Evolutionary conservation across 2,113 vertebrate species (phyloP).

Genomic region (Piprites chloris): DNA sequence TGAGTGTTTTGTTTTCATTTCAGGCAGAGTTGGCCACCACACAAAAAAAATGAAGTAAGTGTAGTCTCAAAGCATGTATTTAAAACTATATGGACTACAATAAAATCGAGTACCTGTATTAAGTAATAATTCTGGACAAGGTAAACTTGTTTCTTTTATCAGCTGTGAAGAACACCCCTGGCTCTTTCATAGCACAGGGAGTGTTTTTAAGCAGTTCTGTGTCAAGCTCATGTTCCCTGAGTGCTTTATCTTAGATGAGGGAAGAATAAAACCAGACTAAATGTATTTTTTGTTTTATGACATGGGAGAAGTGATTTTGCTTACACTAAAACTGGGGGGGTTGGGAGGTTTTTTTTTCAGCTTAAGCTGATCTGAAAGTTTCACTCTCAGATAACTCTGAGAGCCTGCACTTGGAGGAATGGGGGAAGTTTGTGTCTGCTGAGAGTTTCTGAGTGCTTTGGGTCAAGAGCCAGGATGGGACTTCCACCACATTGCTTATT

Average conservation of each 20-base stretch:
- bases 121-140: background rate
- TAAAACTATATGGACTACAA: background rate
- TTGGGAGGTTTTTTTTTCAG: background rate
- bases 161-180: background rate
- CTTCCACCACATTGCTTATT: background rate
- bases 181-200: background rate
- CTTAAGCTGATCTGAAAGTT: background rate
- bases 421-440: background rate
- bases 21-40: slow-evolving; percentile 65
- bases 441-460: background rate
- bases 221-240: background rate
- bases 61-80: background rate
- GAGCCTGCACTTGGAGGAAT: background rate
- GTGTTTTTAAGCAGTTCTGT: background rate
- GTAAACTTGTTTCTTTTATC: background rate
- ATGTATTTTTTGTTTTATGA: background rate
- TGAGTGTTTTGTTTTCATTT: slow-evolving; percentile 15
- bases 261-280: background rate
- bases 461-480: background rate
- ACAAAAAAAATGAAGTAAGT: slow-evolving; percentile 74
- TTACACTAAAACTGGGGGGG: background rate
- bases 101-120: background rate
- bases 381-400: background rate
- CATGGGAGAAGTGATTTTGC: background rate
- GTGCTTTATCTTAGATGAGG: background rate